Conservation (phyloP, 2,888 invertebrate species). For the Mongoloraphidia duomilia region DNA sequence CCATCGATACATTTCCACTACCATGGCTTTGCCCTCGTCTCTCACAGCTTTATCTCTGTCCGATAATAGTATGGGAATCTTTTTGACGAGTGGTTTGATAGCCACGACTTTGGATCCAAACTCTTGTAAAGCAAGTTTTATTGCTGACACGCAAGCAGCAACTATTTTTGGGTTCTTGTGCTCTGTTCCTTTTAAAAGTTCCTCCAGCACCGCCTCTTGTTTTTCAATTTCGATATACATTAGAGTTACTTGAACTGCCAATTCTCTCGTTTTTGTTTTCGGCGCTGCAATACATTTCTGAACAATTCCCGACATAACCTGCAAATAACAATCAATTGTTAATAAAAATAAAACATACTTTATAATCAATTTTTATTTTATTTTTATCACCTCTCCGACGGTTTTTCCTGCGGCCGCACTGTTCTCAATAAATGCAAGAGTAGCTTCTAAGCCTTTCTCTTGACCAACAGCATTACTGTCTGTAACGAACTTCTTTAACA, state of each 20-base stretch:
- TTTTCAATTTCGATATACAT: slow-evolving; percentile 96
- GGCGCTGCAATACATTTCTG: slow-evolving; percentile 87
- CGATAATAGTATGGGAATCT: slow-evolving; percentile 67
- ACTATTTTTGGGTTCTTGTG: slow-evolving; percentile 95
- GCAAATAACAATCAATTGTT: background rate
- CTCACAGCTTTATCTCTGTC: slow-evolving; percentile 85
- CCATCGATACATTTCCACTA: slow-evolving; percentile 91
- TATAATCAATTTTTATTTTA: background rate
- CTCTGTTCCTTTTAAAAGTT: slow-evolving; percentile 83
- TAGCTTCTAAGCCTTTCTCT: slow-evolving; percentile 89
- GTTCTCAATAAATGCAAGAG: slow-evolving; percentile 81
- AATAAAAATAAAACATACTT: background rate
- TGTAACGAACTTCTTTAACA: slow-evolving; percentile 86
- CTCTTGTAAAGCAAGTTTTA: slow-evolving; percentile 65
- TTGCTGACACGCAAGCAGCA: slow-evolving; percentile 61
- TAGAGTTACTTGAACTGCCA: slow-evolving; percentile 74
- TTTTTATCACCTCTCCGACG: slow-evolving; percentile 58
- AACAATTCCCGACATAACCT: slow-evolving; percentile 63
- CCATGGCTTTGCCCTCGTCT: slow-evolving; percentile 81
- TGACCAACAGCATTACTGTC: slow-evolving; percentile 93
- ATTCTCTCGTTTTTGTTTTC: slow-evolving; percentile 80
- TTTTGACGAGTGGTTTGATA: slow-evolving; percentile 80
- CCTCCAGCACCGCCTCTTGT: slow-evolving; percentile 77
- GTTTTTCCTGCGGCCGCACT: slow-evolving; percentile 77
- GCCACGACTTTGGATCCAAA: slow-evolving; percentile 87